These are phyloP conservation scores for Sebastes kiyomatsui DNA, from an alignment of 2,797 vertebrate genomes.

Conservation along the genomic window DNA sequence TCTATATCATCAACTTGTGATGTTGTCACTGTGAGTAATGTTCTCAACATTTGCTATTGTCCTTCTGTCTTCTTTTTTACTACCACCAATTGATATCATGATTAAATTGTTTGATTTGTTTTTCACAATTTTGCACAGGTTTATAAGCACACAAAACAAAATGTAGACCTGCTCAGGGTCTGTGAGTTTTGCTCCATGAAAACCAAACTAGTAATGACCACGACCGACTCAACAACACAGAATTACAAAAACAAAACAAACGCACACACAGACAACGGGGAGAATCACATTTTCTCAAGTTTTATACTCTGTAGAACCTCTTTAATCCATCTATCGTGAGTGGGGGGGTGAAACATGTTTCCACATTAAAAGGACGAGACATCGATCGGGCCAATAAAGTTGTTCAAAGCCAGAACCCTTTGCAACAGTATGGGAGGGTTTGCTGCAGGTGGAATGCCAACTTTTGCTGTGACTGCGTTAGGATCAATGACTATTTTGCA, in stretches of 20 bases:
- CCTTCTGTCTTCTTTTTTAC: neutral
- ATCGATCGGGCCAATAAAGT: neutral
- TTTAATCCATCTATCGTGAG: neutral
- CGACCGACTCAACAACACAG: neutral
- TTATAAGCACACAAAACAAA: neutral
- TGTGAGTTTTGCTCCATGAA: neutral
- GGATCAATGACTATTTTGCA: neutral
- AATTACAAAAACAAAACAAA: neutral
- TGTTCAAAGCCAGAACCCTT: neutral
- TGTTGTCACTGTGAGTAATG: neutral
- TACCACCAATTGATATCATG: neutral
- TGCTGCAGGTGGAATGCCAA: accelerated
- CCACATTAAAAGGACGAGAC: neutral
- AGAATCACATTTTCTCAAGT: neutral
- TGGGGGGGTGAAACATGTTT: neutral
- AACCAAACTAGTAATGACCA: neutral
- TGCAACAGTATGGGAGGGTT: neutral
- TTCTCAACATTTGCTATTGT: neutral
- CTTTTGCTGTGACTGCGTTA: neutral
- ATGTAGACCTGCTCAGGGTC: neutral
- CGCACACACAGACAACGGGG: no score
- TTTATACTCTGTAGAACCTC: neutral
- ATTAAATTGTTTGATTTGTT: no score
- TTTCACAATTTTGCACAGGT: no score
- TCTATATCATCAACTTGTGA: neutral